These are phyloP conservation scores for Phalacrocorax brasilianus DNA, from an alignment of 2,113 vertebrate species.

Conservation along the genomic window DNA sequence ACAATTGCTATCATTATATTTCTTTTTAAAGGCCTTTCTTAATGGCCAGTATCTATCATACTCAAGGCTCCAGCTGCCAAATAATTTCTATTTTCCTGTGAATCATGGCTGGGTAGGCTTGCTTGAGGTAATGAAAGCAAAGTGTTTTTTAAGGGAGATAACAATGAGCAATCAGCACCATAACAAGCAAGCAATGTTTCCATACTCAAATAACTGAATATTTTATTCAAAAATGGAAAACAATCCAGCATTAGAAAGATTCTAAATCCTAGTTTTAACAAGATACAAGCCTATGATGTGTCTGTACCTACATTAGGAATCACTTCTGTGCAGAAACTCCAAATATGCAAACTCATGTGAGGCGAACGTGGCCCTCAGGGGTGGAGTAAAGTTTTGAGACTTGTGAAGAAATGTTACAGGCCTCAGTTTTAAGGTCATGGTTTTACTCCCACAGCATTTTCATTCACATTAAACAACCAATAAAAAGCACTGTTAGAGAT, in stretches of 20 bases:
- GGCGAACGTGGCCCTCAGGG: rapidly evolving
- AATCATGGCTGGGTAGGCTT: neutral
- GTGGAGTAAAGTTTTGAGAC: neutral
- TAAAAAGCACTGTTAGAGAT: neutral
- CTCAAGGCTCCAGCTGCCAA: neutral
- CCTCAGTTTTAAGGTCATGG: neutral
- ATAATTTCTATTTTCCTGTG: neutral
- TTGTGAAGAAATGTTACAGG: neutral
- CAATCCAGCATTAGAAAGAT: neutral
- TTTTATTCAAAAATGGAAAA: neutral
- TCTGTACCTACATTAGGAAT: neutral
- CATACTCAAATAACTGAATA: neutral
- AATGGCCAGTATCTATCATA: neutral
- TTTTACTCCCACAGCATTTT: neutral
- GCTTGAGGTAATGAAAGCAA: rapidly evolving
- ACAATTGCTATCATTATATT: neutral
- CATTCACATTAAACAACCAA: neutral
- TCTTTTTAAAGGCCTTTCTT: neutral
- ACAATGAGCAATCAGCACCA: neutral
- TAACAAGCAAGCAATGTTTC: neutral
- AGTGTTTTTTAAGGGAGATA: neutral
- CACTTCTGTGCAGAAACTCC: neutral
- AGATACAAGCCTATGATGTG: neutral
- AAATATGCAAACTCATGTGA: rapidly evolving
- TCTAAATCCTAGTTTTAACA: neutral